Evolutionary conservation across 2,797 vertebrate species (phyloP), one percentile per base, ranked within the genome.

Genomic region (Peromyscus eremicus): DNA sequence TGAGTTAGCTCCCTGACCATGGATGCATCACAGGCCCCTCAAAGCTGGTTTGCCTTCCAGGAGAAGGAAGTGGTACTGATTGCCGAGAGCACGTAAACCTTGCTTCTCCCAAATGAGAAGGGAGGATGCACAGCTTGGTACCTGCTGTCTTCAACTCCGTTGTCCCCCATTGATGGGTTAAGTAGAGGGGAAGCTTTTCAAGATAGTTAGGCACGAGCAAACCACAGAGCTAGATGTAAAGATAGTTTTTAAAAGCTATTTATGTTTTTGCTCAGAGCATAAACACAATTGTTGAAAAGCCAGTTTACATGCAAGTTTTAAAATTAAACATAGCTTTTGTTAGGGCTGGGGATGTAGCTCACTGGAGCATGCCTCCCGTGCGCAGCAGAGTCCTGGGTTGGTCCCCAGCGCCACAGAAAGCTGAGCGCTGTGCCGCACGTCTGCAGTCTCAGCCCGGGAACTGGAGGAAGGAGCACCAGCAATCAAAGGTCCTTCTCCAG

Each of bases 271-370:
- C 64, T 91, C n/a, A 32, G 79, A 83, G 32, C 49, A 10, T 37
- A 92, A 85, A 81, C 77, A 92, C 16, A 73, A 40, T 52, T 82
- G 62, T 68, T 40, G 57, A 80, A 92, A 90, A 92, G 84, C 71
- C 46, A 92, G 80, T 73, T 40, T 64, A 37, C 2, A 8, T 89
- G 40, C 70, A 73, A 77, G n/a, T 94, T 81, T 90, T 81, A 77
- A 89, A 43, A 64, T 92, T 46, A 68, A 71, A 95, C 76, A 16
- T 84, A 77, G 60, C 34, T 49, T 79, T 68, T 68, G 55, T 89
- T 60, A 12, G 46, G 34, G 60, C 60, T 80, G 25, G 76, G 62
- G 34, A 2, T 68, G 11, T 32, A 91, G 75, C 46, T 80, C 25
- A 4, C 23, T n/a, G 16, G 60, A 68, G 62, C 8, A 4, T 25